Percentiles rank a stretch among this genome's conserved stretches.
These are phyloP conservation scores for Eurois occulta DNA, from an alignment of 2,888 invertebrate species.

Conservation along the genomic window DNA sequence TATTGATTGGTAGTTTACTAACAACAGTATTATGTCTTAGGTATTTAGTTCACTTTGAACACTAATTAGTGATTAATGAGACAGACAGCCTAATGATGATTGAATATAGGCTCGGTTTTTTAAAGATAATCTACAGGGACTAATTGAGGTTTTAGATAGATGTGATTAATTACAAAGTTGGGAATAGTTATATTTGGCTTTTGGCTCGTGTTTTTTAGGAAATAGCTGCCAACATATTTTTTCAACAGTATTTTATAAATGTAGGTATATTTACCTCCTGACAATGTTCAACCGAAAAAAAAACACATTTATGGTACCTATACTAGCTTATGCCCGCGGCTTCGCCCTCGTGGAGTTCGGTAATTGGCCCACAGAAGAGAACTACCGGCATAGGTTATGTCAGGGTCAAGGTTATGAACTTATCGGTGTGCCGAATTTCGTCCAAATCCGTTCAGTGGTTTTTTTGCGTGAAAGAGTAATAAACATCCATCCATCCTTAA, in stretches of 20 bases:
- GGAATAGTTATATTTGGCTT: not conserved
- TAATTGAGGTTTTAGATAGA: constrained; percentile 6
- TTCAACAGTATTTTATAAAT: not conserved
- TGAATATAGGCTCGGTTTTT: constrained; percentile 1
- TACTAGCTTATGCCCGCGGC: not conserved
- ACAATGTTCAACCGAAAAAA: not conserved
- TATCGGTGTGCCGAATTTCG: not conserved
- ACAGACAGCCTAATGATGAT: constrained; percentile 14
- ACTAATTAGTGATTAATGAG: constrained; percentile 40
- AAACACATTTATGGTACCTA: not conserved
- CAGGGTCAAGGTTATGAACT: not conserved
- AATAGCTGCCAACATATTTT: not conserved
- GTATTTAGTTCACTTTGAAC: not conserved
- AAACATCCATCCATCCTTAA: not conserved
- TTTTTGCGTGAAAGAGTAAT: not conserved
- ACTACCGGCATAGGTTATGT: too few relatives aligned
- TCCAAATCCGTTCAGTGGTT: not conserved
- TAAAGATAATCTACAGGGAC: not conserved
- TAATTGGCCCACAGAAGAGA: not conserved
- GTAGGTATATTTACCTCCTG: too few relatives aligned
- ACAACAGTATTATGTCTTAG: not conserved
- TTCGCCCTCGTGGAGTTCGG: not conserved
- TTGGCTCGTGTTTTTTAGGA: too few relatives aligned
- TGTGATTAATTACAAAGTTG: not conserved
- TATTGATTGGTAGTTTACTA: constrained; percentile 40